A percentile compares a stretch with the other conserved stretches of the same genome.
Conservation (phyloP, 2,888 invertebrate species). For the Ephialtes manifestator region DNA sequence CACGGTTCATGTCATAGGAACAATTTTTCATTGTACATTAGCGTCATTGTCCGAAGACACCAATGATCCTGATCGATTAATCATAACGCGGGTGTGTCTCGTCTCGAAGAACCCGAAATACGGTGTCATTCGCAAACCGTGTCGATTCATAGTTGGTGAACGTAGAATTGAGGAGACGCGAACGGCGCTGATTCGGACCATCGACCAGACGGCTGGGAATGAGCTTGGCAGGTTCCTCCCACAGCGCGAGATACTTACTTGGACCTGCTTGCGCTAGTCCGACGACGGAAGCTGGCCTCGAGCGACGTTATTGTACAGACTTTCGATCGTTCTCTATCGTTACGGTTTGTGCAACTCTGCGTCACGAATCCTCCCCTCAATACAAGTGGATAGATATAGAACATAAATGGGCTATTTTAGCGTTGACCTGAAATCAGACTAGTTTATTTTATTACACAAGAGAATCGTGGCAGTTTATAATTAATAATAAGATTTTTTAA, state of each 20-base stretch:
- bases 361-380: conserved; percentile 72
- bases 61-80: conserved; percentile 55
- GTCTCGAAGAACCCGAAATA: conserved; percentile 62
- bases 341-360: conserved; percentile 76
- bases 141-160: conserved; percentile 60
- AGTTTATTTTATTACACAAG: background rate
- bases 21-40: conserved; percentile 52
- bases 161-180: conserved; percentile 57
- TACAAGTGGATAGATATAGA: conserved; percentile 18
- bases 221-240: conserved; percentile 83
- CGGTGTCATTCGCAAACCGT: conserved; percentile 38
- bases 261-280: conserved; percentile 48
- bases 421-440: background rate
- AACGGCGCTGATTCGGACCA: conserved; percentile 72
- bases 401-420: background rate
- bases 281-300: conserved; percentile 72
- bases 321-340: conserved; percentile 57
- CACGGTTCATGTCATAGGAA: conserved; percentile 42
- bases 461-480: background rate
- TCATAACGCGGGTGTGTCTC: conserved; percentile 52
- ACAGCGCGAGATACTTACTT: conserved; percentile 77
- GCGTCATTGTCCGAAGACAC: conserved; percentile 46
- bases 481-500: background rate
- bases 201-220: conserved; percentile 82
- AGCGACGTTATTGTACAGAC: conserved; percentile 62